Percentiles rank a stretch among this genome's conserved stretches.
These are phyloP conservation scores for Meloidogyne floridensis DNA, from an alignment of 1,140 invertebrate genomes.

Conservation along the genomic window DNA sequence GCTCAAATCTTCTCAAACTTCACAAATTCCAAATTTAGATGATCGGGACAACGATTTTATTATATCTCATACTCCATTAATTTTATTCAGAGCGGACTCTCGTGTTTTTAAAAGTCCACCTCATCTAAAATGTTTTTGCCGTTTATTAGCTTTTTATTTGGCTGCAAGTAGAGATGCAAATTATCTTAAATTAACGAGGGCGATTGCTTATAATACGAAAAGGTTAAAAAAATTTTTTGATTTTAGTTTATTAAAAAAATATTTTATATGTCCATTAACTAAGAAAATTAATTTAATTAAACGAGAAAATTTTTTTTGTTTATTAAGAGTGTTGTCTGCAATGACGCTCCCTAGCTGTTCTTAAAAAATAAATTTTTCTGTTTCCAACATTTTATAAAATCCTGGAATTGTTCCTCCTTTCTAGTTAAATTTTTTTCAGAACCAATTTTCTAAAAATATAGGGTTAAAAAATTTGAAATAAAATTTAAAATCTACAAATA, in stretches of 20 bases:
- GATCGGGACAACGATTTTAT: conserved; percentile 43
- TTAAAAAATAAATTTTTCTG: too few relatives aligned
- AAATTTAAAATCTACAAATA: too few relatives aligned
- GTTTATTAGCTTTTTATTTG: conserved; percentile 49
- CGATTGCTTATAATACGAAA: conserved; percentile 24
- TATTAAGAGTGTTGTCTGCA: too few relatives aligned
- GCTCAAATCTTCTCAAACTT: conserved; percentile 40
- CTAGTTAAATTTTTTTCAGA: too few relatives aligned
- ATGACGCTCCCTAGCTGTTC: too few relatives aligned
- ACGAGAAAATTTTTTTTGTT: too few relatives aligned
- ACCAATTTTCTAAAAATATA: too few relatives aligned
- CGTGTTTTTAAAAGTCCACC: conserved; percentile 48
- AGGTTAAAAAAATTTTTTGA: not conserved
- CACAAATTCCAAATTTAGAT: conserved; percentile 15
- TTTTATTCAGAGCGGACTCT: conserved; percentile 47
- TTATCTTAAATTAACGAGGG: conserved; percentile 34
- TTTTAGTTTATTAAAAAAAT: not conserved
- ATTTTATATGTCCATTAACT: too few relatives aligned
- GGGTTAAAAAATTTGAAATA: too few relatives aligned
- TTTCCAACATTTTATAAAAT: too few relatives aligned
- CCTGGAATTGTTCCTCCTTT: too few relatives aligned
- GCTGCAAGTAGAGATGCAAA: conserved; percentile 47
- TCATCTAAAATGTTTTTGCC: conserved; percentile 44
- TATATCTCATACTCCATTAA: conserved; percentile 41
- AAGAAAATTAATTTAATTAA: too few relatives aligned